Evolutionary conservation across 2,888 invertebrate genomes (phyloP).

Genomic region (Limnephilus lunatus): DNA sequence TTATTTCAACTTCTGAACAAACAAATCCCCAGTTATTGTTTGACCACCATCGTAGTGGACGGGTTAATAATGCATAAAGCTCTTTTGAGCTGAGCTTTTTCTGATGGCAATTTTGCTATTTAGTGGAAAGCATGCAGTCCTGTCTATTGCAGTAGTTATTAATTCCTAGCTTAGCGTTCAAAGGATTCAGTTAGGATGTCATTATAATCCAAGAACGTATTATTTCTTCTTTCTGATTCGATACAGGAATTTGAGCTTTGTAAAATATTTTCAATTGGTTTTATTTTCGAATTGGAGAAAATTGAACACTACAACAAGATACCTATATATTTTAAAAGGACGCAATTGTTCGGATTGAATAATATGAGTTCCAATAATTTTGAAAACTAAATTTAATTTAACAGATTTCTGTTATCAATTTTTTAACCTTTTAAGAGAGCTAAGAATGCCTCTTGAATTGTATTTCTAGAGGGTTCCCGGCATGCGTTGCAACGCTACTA

Average conservation of each 20-base stretch:
- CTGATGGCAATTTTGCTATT: not conserved
- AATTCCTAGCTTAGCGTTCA: not conserved
- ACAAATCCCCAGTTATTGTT: not conserved
- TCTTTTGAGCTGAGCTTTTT: not conserved
- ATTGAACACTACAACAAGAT: not conserved
- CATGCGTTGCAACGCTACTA: too few relatives aligned
- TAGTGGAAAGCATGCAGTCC: not conserved
- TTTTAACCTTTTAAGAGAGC: too few relatives aligned
- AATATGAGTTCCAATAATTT: too few relatives aligned
- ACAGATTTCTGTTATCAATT: too few relatives aligned
- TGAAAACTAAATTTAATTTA: too few relatives aligned
- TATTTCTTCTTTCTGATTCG: slow-evolving; percentile 5
- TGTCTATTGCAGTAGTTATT: slow-evolving; percentile 19
- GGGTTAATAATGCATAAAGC: not conserved
- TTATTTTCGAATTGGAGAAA: not conserved
- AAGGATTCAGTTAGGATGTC: not conserved
- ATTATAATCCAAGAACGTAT: not conserved
- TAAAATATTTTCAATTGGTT: not conserved
- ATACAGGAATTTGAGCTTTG: not conserved
- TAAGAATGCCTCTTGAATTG: too few relatives aligned
- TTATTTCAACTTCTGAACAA: too few relatives aligned
- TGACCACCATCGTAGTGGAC: not conserved
- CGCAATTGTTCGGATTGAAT: too few relatives aligned
- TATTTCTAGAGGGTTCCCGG: too few relatives aligned
- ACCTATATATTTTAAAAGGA: not conserved